Percentiles rank a stretch among this genome's conserved stretches.
phyloP scores from a whole-genome alignment of 2,888 invertebrate genomes.

The Oscheius sp. region DNA sequence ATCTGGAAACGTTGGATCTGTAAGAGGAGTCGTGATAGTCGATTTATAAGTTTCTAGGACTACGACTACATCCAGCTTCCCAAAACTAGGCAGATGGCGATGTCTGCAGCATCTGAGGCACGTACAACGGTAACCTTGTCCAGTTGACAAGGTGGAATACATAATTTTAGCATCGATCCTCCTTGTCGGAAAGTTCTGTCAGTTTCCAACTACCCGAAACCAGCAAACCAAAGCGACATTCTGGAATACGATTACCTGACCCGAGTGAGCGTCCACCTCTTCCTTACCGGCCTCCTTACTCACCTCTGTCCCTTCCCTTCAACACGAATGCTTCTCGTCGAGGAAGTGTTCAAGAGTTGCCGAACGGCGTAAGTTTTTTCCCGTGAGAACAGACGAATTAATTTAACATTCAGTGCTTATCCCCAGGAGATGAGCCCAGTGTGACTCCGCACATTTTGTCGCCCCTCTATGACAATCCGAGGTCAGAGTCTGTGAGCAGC shows the following conservation, averaged over 20 bases:
- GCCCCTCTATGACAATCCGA: constrained; percentile 33
- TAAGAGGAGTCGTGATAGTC: no score
- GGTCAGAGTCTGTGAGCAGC: constrained; percentile 5
- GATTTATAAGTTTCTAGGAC: no score
- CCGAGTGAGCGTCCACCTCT: constrained; percentile 11
- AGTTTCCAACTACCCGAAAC: no score
- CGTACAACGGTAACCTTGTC: no score
- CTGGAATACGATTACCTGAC: not conserved
- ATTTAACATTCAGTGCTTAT: constrained; percentile 31
- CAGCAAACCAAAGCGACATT: not conserved
- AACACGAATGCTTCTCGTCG: not conserved
- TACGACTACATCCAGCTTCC: no score
- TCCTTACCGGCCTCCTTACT: constrained; percentile 7
- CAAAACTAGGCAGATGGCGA: no score
- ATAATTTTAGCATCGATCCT: no score
- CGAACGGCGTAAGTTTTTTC: constrained; percentile 9
- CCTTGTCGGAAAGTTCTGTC: no score
- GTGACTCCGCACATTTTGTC: constrained; percentile 25
- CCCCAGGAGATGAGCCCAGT: constrained; percentile 25
- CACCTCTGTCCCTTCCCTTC: not conserved
- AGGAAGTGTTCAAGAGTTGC: constrained; percentile 26
- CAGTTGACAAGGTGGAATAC: no score
- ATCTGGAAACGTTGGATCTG: not conserved
- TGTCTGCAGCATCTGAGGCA: no score
- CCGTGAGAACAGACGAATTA: constrained; percentile 7